Conservation (phyloP, 2,888 invertebrate species). For the Acleris literana region DNA sequence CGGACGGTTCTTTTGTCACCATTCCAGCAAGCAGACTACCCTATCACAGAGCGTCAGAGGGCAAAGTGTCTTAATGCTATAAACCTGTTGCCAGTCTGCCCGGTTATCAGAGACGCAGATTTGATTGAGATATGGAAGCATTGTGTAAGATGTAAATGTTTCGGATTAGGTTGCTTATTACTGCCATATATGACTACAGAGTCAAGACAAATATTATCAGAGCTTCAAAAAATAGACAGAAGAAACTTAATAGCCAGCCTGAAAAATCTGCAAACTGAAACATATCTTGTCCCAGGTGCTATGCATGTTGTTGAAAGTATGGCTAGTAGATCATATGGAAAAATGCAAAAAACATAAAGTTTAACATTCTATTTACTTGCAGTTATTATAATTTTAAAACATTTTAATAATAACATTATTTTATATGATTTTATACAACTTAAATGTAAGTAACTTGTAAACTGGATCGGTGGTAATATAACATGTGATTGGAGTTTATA, state of each 20-base stretch:
- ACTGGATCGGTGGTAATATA: too few relatives aligned
- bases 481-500: too few relatives aligned
- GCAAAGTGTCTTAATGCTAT: slow-evolving; percentile 70
- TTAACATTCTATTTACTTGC: neutral
- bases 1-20: slow-evolving; percentile 71
- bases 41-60: slow-evolving; percentile 76
- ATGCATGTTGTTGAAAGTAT: slow-evolving; percentile 75
- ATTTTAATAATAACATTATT: neutral
- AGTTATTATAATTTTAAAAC: too few relatives aligned
- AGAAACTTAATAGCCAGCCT: slow-evolving; percentile 73
- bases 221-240: slow-evolving; percentile 73
- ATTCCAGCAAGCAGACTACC: slow-evolving; percentile 76
- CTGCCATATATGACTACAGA: slow-evolving; percentile 73
- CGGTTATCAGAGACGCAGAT: slow-evolving; percentile 73
- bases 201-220: slow-evolving; percentile 63
- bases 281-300: slow-evolving; percentile 74
- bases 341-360: slow-evolving; percentile 34
- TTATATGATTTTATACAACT: neutral
- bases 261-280: slow-evolving; percentile 74
- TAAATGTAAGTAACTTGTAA: too few relatives aligned
- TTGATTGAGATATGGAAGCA: slow-evolving; percentile 77
- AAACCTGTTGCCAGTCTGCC: slow-evolving; percentile 74
- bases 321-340: slow-evolving; percentile 58
- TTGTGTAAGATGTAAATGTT: slow-evolving; percentile 72
- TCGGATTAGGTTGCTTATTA: slow-evolving; percentile 73